Base-by-base conservation (phyloP, 2,797 vertebrate genomes). In the Tamandua tetradactyla region DNA sequence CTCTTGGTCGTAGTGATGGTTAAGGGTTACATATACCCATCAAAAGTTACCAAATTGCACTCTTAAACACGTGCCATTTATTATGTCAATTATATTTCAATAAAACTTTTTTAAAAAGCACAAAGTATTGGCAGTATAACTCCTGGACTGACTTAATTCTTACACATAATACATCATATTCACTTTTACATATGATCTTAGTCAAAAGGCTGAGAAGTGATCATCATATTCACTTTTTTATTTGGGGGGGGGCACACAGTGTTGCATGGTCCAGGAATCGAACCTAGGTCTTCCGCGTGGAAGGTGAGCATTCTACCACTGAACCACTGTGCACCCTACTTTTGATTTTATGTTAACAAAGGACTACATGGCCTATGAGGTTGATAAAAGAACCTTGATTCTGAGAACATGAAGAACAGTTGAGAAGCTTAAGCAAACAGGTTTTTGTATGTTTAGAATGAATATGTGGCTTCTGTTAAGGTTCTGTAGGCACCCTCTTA, bases 381-480 rank as follows among this genome's bases (percentile, higher is more conserved):
- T 22, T 87, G 22, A 7, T 40, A 74, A 83, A 57, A 78, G 64
- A 80, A 71, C 3, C 35, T 64, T 81, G 94, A 68, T 23, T 40
- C 82, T 68, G 37, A 44, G 25, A 75, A 47, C 9, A 68, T 0
- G 30, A 23, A n/a, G 2, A 82, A 89, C 8, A n/a, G 18, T 3
- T 42, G 27, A 85, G 89, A 88, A 94, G 20, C 61, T 35, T 57
- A 78, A 86, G 69, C 57, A 92, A 74, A 94, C 5, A 9, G 7
- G 27, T 23, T 94, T 90, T 40, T 64, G 44, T 64, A 44, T 55
- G 61, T 82, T 88, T 44, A 88, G n/a, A 94, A 93, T 22, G 22
- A 89, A 91, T 27, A 72, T 15, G 68, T 82, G 62, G 42, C 27
- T 95, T 22, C 57, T 52, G 22, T 74, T 30, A 90, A 78, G 32